These are phyloP conservation scores for Tetragnatha versicolor DNA, from an alignment of 1,140 invertebrate species.

Conservation along the genomic window DNA sequence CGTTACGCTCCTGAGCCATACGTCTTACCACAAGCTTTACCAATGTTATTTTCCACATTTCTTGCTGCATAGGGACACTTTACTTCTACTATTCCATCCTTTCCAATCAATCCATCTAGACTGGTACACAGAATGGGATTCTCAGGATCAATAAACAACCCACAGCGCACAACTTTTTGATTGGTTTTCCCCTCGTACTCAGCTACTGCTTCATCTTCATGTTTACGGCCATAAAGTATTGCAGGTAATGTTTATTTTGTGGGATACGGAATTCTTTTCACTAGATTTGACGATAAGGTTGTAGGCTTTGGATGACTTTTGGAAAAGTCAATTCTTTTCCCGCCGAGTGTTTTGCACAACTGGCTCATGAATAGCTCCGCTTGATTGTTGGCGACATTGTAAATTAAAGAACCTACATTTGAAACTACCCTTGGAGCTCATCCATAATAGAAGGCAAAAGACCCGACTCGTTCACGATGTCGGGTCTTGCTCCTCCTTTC, in stretches of 20 bases:
- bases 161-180: constrained; percentile 59
- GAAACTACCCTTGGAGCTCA: not conserved
- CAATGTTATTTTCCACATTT: no score
- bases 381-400: not conserved
- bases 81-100: constrained; percentile 61
- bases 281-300: not conserved
- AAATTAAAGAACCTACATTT: not conserved
- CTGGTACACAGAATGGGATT: constrained; percentile 61
- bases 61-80: constrained; percentile 61
- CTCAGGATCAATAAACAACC: constrained; percentile 62
- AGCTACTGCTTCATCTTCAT: constrained; percentile 59
- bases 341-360: not conserved
- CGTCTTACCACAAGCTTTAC: no score
- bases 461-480: not conserved
- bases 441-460: no score
- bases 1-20: no score
- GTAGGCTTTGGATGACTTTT: not conserved
- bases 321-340: not conserved
- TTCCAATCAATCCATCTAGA: constrained; percentile 63
- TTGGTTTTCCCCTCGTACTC: constrained; percentile 54
- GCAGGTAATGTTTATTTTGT: not conserved
- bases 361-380: not conserved
- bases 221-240: constrained; percentile 59
- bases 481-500: not conserved
- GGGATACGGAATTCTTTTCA: not conserved